Conservation (phyloP, 2,797 vertebrate genomes). For the Echiichthys vipera region DNA sequence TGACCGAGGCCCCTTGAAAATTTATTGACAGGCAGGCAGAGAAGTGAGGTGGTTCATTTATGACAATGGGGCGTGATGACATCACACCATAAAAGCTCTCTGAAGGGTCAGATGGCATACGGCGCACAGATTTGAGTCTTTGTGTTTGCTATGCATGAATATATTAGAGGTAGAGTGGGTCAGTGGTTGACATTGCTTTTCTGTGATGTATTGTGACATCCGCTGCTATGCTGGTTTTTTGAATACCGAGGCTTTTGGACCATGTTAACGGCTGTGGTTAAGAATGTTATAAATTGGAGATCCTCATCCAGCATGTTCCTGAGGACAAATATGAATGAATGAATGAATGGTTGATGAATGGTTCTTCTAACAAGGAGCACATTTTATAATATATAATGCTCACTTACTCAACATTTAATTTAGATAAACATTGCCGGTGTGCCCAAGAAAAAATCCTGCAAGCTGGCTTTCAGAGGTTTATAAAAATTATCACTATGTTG, state of each 20-base stretch:
- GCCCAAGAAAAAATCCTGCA: neutral
- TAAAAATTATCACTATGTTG: neutral
- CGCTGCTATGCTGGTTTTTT: conserved; percentile 40
- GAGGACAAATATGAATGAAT: conserved; percentile 11
- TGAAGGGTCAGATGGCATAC: conserved; percentile 72
- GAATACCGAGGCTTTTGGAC: conserved; percentile 10
- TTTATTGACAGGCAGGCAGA: conserved; percentile 82
- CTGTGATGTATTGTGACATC: conserved; percentile 80
- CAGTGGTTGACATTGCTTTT: conserved; percentile 76
- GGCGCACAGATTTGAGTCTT: conserved; percentile 51
- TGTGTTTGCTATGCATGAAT: conserved; percentile 83
- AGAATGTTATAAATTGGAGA: conserved; percentile 17
- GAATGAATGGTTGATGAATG: too few species aligned
- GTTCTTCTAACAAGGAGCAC: conserved; percentile 1
- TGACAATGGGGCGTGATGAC: conserved; percentile 84
- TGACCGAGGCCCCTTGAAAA: conserved; percentile 78
- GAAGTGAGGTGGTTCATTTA: conserved; percentile 82
- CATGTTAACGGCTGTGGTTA: conserved; percentile 28
- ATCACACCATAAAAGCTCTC: conserved; percentile 80
- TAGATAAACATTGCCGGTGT: conserved; percentile 5
- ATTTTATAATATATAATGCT: conserved; percentile 10
- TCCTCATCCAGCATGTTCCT: conserved; percentile 9
- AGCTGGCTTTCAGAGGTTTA: neutral
- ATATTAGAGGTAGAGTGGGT: conserved; percentile 73
- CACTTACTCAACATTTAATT: neutral